Evolutionary conservation across 1,140 invertebrate genomes (phyloP).

Genomic region (Paralvinella palmiformis): DNA sequence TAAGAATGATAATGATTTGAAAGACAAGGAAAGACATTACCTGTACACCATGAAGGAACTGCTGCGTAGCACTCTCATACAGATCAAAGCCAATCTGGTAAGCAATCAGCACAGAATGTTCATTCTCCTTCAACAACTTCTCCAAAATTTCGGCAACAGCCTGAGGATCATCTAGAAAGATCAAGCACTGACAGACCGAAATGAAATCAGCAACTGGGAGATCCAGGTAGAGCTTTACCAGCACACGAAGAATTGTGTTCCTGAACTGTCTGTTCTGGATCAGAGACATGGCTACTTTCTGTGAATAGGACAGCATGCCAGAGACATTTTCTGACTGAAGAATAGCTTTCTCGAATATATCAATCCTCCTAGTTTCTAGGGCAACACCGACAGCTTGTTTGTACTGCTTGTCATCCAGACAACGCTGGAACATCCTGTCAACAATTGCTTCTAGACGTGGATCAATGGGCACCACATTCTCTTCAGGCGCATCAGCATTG

Average conservation of each 20-base stretch:
- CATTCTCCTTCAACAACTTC: conserved; percentile 72
- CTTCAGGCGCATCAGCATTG: conserved; percentile 55
- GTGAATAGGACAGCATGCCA: conserved; percentile 88
- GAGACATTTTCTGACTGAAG: conserved; percentile 70
- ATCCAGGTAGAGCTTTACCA: conserved; percentile 84
- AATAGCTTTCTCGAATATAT: conserved; percentile 87
- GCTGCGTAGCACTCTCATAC: conserved; percentile 97
- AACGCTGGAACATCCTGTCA: conserved; percentile 93
- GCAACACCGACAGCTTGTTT: conserved; percentile 85
- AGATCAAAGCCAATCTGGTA: conserved; percentile 99
- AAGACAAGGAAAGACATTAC: conserved; percentile 78
- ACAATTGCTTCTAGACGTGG: conserved; percentile 86
- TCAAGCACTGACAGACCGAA: conserved; percentile 86
- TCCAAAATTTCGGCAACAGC: conserved; percentile 87
- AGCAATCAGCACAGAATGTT: conserved; percentile 77
- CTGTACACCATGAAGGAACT: conserved; percentile 86
- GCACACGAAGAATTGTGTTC: conserved; percentile 75
- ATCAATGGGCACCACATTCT: conserved; percentile 68
- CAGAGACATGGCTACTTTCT: conserved; percentile 90
- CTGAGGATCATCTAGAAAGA: conserved; percentile 88
- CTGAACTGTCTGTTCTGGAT: conserved; percentile 89
- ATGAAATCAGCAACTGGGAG: conserved; percentile 87
- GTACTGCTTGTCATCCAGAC: conserved; percentile 87
- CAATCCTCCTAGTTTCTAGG: conserved; percentile 90
- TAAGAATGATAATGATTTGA: conserved; percentile 27